Percentiles rank a stretch among this genome's conserved stretches.
Evolutionary conservation across 1,140 invertebrate species (phyloP).

Genomic region (Megathymus violae): DNA sequence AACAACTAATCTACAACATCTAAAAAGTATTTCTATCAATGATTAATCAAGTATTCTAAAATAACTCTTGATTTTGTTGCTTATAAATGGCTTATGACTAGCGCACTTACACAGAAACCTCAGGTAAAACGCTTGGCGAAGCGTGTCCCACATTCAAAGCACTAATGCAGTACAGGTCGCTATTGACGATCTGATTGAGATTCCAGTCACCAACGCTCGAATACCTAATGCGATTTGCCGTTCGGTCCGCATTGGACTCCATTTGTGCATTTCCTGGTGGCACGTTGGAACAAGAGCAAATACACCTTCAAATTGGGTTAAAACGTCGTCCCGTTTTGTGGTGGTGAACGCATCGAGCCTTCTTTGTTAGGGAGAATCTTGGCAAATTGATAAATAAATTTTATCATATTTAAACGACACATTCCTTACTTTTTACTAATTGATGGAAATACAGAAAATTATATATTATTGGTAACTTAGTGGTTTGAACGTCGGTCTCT

Average conservation of each 20-base stretch:
- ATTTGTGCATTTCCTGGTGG: slow-evolving; percentile 14
- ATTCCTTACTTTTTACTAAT: too few relatives aligned
- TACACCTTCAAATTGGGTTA: slow-evolving; percentile 2
- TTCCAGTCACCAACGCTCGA: slow-evolving; percentile 16
- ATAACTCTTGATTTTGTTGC: too few relatives aligned
- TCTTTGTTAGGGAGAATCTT: not conserved
- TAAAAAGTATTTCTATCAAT: too few relatives aligned
- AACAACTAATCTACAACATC: too few relatives aligned
- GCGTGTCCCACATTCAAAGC: not conserved
- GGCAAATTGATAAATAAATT: not conserved
- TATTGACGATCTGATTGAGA: slow-evolving; percentile 13
- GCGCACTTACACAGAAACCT: too few relatives aligned
- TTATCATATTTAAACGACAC: too few relatives aligned
- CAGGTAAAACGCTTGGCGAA: not conserved
- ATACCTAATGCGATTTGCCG: slow-evolving; percentile 25
- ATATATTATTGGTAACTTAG: too few relatives aligned
- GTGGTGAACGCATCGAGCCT: not conserved
- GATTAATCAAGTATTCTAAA: too few relatives aligned
- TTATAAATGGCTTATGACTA: too few relatives aligned
- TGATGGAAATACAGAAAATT: too few relatives aligned
- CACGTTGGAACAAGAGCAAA: not conserved
- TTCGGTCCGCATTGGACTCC: not conserved
- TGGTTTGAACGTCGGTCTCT: too few relatives aligned
- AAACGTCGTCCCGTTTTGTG: not conserved
- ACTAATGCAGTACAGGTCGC: slow-evolving; percentile 1